phyloP scores from a whole-genome alignment of 2,113 vertebrate species.

The Hirundichthys speculiger region DNA sequence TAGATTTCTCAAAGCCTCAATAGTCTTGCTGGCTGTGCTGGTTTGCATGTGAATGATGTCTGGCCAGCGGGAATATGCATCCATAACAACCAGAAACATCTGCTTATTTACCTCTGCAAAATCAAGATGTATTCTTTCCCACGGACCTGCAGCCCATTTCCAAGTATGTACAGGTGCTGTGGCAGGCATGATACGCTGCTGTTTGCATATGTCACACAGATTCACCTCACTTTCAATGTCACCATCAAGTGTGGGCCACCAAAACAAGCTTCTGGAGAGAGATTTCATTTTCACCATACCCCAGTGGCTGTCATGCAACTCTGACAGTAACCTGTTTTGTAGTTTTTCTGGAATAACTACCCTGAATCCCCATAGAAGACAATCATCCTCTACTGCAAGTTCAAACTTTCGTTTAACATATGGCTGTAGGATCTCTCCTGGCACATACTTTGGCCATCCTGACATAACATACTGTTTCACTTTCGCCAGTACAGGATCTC shows the following conservation, averaged over 20 bases:
- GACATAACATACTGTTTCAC: neutral
- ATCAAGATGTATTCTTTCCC: slow-evolving; percentile 1
- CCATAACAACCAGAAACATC: slow-evolving; percentile 5
- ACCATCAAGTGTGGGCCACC: slow-evolving; percentile 17
- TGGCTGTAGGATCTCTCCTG: neutral
- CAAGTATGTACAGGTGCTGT: slow-evolving; percentile 9
- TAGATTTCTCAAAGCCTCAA: neutral
- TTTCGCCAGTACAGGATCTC: neutral
- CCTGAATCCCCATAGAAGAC: neutral
- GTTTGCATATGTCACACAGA: neutral
- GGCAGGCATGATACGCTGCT: slow-evolving; percentile 1
- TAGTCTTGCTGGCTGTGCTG: neutral
- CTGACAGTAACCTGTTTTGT: neutral
- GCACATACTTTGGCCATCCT: slow-evolving; percentile 5
- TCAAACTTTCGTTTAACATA: slow-evolving; percentile 2
- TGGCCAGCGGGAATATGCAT: neutral
- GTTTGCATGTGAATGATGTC: neutral
- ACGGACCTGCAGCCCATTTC: neutral
- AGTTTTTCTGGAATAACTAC: slow-evolving; percentile 6
- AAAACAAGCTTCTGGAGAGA: slow-evolving; percentile 1
- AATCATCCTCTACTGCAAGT: slow-evolving; percentile 1
- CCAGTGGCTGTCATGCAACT: slow-evolving; percentile 19
- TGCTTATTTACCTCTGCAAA: slow-evolving; percentile 1
- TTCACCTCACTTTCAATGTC: neutral
- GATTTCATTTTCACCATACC: slow-evolving; percentile 26